Percentiles rank a stretch among this genome's conserved stretches.
phyloP scores from a whole-genome alignment of 2,888 invertebrate species.

The Ceramica pisi region DNA sequence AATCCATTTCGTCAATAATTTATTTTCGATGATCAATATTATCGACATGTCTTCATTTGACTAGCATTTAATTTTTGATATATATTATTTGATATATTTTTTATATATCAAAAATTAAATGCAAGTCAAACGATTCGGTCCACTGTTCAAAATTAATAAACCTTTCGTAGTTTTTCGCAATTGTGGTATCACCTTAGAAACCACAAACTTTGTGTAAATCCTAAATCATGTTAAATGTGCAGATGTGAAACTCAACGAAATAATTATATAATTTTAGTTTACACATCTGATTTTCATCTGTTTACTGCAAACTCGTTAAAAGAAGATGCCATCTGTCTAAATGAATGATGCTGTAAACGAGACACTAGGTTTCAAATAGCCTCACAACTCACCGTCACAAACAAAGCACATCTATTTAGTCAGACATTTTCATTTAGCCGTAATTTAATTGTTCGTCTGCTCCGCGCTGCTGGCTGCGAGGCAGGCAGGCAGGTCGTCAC shows the following conservation, averaged over 20 bases:
- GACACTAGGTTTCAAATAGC: background rate
- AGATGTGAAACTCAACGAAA: background rate
- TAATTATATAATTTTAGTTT: background rate
- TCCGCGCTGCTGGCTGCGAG: conserved; percentile 4
- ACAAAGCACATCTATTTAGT: conserved; percentile 55
- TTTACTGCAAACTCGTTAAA: background rate
- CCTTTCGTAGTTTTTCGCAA: too few species aligned
- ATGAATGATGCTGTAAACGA: background rate
- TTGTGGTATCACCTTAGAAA: too few species aligned
- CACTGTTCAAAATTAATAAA: too few species aligned
- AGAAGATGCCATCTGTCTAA: background rate
- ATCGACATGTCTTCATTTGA: too few species aligned
- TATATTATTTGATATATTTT: too few species aligned
- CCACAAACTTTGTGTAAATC: too few species aligned
- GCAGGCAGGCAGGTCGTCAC: conserved; percentile 56
- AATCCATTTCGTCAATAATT: too few species aligned
- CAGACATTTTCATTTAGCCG: conserved; percentile 60
- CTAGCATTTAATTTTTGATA: too few species aligned
- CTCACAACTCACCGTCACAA: conserved; percentile 5
- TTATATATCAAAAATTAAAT: too few species aligned
- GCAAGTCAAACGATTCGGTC: too few species aligned
- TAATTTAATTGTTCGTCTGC: conserved; percentile 58
- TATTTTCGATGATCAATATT: too few species aligned
- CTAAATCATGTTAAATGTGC: background rate
- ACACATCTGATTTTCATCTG: background rate